These are phyloP conservation scores for Cariama cristata DNA, from an alignment of 2,113 vertebrate species.

Conservation along the genomic window DNA sequence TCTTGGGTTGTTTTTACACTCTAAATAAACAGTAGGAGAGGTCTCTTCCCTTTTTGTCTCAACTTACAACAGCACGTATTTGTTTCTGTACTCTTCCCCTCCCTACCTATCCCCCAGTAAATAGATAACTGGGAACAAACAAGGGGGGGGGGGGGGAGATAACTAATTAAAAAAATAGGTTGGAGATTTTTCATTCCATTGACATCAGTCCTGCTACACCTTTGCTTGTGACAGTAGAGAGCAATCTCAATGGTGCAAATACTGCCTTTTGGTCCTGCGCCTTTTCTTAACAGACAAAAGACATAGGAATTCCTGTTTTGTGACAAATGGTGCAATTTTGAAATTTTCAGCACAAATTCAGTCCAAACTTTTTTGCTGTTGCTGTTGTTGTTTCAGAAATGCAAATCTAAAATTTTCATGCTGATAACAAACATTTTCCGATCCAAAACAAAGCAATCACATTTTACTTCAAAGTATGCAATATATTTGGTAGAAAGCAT, in stretches of 20 bases:
- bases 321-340: not conserved
- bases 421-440: not conserved
- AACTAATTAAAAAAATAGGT: not conserved
- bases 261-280: not conserved
- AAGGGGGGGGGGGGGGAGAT: rapidly evolving
- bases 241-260: not conserved
- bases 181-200: not conserved
- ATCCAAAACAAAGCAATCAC: not conserved
- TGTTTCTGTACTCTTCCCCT: not conserved
- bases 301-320: not conserved
- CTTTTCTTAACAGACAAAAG: not conserved
- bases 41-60: not conserved
- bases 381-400: not conserved
- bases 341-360: not conserved
- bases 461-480: not conserved
- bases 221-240: not conserved
- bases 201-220: not conserved
- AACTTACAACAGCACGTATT: not conserved
- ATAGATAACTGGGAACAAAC: not conserved
- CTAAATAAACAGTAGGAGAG: not conserved
- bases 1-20: not conserved
- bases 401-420: not conserved
- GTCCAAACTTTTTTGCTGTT: not conserved
- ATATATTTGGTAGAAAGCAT: not conserved
- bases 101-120: not conserved